A percentile compares a stretch with the other conserved stretches of the same genome.
Conservation (phyloP, 2,113 vertebrate genomes). For the Podiceps cristatus region DNA sequence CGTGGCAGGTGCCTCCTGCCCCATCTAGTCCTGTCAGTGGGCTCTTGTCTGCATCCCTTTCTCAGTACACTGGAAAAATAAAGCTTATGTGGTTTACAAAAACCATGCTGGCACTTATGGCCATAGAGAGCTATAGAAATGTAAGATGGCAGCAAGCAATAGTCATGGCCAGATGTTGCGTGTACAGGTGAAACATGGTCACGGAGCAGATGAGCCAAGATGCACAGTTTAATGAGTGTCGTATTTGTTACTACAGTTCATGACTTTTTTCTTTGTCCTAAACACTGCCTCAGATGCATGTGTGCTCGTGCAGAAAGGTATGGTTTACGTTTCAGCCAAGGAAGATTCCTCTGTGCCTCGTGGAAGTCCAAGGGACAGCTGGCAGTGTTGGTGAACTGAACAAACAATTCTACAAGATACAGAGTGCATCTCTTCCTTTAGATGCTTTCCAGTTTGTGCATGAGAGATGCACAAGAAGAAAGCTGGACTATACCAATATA, state of each 20-base stretch:
- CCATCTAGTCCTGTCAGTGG: not conserved
- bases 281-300: fast-evolving
- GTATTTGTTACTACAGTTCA: not conserved
- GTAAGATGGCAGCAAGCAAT: not conserved
- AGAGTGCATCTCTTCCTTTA: not conserved
- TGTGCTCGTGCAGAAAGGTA: not conserved
- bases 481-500: not conserved
- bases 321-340: not conserved
- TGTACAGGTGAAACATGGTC: not conserved
- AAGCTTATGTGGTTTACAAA: not conserved
- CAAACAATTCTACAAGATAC: not conserved
- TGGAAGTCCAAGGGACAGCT: not conserved
- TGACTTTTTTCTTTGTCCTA: not conserved
- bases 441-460: not conserved
- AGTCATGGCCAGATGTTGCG: not conserved
- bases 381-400: not conserved
- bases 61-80: not conserved
- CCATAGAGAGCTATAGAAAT: not conserved
- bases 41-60: not conserved
- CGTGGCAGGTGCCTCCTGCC: not conserved
- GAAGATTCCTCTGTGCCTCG: not conserved
- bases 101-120: fast-evolving
- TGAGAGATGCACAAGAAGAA: not conserved
- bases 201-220: not conserved
- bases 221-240: not conserved